These are phyloP conservation scores for Ferrisia virgata DNA, from an alignment of 2,888 invertebrate species.

Conservation along the genomic window DNA sequence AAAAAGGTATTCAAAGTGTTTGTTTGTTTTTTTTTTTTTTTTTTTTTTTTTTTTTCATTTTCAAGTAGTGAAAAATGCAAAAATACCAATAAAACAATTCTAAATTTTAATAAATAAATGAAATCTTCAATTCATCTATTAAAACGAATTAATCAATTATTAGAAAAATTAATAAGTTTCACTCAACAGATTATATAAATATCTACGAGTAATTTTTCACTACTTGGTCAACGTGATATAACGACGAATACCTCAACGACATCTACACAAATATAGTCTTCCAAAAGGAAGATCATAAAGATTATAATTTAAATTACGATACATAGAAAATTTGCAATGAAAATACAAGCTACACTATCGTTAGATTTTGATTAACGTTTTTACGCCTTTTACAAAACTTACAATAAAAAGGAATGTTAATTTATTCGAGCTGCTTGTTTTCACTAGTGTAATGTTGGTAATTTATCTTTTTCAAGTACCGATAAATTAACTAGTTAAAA, in stretches of 20 bases:
- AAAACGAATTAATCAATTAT: too few relatives aligned
- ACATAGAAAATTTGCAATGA: neutral
- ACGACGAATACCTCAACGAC: neutral
- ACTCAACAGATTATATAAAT: neutral
- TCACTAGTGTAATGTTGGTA: neutral
- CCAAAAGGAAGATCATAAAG: neutral
- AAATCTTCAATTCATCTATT: too few relatives aligned
- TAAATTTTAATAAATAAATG: too few relatives aligned
- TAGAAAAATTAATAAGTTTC: too few relatives aligned
- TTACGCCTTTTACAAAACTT: conserved; percentile 5
- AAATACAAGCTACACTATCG: neutral
- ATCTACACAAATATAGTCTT: neutral
- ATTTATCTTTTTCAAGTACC: neutral
- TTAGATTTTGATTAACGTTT: conserved; percentile 29
- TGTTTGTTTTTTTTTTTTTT: too few relatives aligned
- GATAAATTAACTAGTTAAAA: neutral
- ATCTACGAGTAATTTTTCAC: neutral
- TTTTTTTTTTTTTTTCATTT: neutral
- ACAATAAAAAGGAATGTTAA: conserved; percentile 23
- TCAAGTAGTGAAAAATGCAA: neutral
- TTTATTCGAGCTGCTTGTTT: conserved; percentile 17
- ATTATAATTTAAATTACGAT: neutral
- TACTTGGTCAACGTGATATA: neutral
- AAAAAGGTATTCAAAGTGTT: too few relatives aligned
- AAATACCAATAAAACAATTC: neutral